Base-by-base conservation (phyloP, 2,797 vertebrate genomes). In the Epinephelus awoara region DNA sequence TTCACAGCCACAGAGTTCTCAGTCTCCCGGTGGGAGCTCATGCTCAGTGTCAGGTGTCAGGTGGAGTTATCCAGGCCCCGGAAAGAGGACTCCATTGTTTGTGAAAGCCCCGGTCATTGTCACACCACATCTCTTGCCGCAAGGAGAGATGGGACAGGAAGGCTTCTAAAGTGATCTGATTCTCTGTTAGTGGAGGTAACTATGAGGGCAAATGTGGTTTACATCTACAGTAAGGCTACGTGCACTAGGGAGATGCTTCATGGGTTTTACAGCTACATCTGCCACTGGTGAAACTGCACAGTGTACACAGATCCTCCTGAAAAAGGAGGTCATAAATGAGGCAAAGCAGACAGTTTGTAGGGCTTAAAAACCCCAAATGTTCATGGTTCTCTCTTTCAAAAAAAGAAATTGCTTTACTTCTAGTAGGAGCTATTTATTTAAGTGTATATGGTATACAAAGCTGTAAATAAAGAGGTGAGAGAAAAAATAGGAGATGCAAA, bases 11-110 rank as follows among this genome's bases (percentile, higher is more conserved):
- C 74, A 75, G 73, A 88, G 87, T 79, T 79, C 82, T 90, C 90
- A 79, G 83, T 90, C 84, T 89, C 82, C 85, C 83, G 27, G 64
- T 87, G 83, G 90, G 83, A 85, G 80, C 80, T 94, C 87, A 92
- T 89, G 90, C 90, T 87, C 86, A 51, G 76, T 94, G 93, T 94
- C 94, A 95, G 92, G 90, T 95, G 94, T 94, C 93, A 93, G 92
- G 87, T 89, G 77, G 72, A 88, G 91, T 95, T 94, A 94, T 77
- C 59, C 54, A 3, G 63, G 79, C 65, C 66, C 64, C 34, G 6
- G 83, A 86, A 89, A 90, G 67, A 89, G 75, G 80, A 84, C 55
- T 87, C 85, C 89, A 90, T 93, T 89, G 90, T 89, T 92, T 90
- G 77, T 91, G 92, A 94, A 92, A 90, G 88, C 84, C 87, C 85